phyloP scores from a whole-genome alignment of 2,797 vertebrate genomes.

The Cossypha caffra region DNA sequence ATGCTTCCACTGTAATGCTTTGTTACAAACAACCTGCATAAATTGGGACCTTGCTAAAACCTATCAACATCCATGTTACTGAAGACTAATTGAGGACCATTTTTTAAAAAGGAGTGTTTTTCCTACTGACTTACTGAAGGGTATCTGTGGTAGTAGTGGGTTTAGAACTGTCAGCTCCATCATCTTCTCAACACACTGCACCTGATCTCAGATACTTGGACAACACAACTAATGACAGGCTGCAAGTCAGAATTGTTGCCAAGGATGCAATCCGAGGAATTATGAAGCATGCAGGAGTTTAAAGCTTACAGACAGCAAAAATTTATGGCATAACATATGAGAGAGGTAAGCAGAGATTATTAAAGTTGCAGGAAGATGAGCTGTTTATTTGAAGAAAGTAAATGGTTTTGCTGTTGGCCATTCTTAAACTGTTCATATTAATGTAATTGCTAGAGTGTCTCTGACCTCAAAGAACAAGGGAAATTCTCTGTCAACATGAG shows the following conservation, averaged over 20 bases:
- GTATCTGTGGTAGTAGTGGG: not conserved
- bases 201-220: not conserved
- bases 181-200: not conserved
- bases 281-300: conserved; percentile 15
- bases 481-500: conserved; percentile 39
- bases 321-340: not conserved
- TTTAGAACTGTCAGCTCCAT: not conserved
- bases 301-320: not conserved
- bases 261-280: not conserved
- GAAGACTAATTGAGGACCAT: not conserved
- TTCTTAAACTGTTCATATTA: conserved; percentile 31
- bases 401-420: not conserved
- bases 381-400: conserved; percentile 5
- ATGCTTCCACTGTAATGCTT: not conserved
- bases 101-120: not conserved
- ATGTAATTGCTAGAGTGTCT: conserved; percentile 15
- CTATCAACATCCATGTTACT: not conserved
- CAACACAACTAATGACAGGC: not conserved
- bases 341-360: not conserved
- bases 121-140: not conserved
- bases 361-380: not conserved
- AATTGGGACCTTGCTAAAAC: not conserved
- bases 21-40: not conserved
- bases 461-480: conserved; percentile 37
- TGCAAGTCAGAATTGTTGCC: conserved; percentile 20